Evolutionary conservation across 2,797 vertebrate genomes (phyloP).

Genomic region (Acanthurus lineatus): DNA sequence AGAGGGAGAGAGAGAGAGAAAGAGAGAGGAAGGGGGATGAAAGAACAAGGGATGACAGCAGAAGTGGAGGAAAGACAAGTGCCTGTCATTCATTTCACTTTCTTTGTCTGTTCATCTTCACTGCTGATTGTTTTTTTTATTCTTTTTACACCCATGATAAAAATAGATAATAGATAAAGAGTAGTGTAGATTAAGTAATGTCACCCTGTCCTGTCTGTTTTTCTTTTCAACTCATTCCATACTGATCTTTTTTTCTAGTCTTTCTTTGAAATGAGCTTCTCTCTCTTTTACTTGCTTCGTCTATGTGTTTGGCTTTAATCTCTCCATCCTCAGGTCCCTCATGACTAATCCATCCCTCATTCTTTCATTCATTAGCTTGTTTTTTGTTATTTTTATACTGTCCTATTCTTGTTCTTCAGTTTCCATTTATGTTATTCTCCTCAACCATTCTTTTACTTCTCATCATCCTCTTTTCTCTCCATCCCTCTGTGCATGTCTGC

Average conservation of each 20-base stretch:
- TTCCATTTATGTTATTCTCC: background rate
- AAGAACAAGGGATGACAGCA: conserved; percentile 39
- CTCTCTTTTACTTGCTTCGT: background rate
- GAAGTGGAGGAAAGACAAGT: background rate
- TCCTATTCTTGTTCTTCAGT: background rate
- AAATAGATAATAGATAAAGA: conserved; percentile 12
- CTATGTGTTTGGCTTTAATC: conserved; percentile 24
- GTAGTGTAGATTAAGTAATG: conserved; percentile 1
- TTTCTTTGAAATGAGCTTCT: background rate
- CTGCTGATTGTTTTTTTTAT: background rate
- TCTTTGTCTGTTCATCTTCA: conserved; percentile 21
- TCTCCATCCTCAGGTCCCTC: conserved; percentile 29
- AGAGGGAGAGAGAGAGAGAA: background rate
- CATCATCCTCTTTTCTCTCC: conserved; percentile 14
- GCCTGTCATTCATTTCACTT: conserved; percentile 4
- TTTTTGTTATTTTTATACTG: background rate
- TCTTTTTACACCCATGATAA: background rate
- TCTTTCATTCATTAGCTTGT: conserved; percentile 6
- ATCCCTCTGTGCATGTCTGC: conserved; percentile 5
- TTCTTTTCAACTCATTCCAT: background rate
- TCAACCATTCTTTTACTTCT: background rate
- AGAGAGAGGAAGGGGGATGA: conserved; percentile 2
- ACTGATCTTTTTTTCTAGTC: background rate
- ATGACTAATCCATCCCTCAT: conserved; percentile 28
- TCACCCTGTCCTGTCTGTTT: background rate